Evolutionary conservation across 2,888 invertebrate species (phyloP).

Genomic region (Labia minor): DNA sequence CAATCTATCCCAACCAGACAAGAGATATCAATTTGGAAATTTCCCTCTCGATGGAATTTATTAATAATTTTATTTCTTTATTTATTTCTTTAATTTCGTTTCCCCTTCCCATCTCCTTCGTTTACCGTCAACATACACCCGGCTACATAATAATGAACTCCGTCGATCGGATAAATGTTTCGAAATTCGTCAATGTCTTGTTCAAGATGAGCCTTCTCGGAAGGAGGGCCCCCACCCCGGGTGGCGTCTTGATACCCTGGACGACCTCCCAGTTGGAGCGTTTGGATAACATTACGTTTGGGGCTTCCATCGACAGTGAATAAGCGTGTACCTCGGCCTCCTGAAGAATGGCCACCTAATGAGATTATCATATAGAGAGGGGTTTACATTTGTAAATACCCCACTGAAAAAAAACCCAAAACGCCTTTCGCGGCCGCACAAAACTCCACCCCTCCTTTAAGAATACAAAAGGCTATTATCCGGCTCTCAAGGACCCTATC

Average conservation of each 20-base stretch:
- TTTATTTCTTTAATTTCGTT: too few species aligned
- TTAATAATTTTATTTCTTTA: too few species aligned
- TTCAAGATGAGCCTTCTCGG: slow-evolving; percentile 4
- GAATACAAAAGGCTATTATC: not conserved
- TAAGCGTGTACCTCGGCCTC: not conserved
- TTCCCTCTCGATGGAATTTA: too few species aligned
- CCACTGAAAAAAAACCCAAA: not conserved
- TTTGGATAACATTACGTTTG: not conserved
- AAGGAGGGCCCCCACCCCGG: not conserved
- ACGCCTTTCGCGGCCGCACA: not conserved
- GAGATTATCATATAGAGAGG: slow-evolving; percentile 4
- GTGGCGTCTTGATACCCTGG: not conserved
- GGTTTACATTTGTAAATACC: not conserved
- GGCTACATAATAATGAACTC: not conserved
- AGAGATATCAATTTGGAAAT: too few species aligned
- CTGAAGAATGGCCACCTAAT: slow-evolving; percentile 13
- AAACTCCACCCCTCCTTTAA: not conserved
- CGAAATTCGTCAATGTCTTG: not conserved
- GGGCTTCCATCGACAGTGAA: not conserved
- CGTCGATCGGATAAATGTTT: not conserved
- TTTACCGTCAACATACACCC: too few species aligned
- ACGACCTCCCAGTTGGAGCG: slow-evolving; percentile 1
- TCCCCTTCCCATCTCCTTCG: too few species aligned
- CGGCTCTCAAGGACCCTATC: slow-evolving; percentile 4
- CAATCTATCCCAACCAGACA: too few species aligned